These are phyloP conservation scores for Allophyes oxyacanthae DNA, from an alignment of 2,888 invertebrate species.

Conservation along the genomic window DNA sequence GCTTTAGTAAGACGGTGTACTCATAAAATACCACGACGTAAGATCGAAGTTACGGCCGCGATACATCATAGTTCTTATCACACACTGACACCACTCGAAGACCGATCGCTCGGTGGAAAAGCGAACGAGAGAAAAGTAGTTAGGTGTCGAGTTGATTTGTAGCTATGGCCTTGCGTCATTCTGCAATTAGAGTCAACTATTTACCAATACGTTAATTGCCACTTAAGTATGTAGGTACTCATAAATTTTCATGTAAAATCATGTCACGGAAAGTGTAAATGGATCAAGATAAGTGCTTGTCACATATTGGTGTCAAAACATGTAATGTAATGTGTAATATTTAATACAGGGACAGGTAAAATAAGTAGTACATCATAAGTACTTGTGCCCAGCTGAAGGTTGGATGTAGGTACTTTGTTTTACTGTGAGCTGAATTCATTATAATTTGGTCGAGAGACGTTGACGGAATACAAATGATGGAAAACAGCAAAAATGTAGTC, in stretches of 20 bases:
- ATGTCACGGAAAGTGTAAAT: constrained; percentile 4
- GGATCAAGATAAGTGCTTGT: constrained; percentile 1
- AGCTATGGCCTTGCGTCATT: constrained; percentile 12
- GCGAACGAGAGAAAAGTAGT: constrained; percentile 25
- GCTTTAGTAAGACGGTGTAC: constrained; percentile 14
- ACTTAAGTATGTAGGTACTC: background rate
- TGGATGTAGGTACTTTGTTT: constrained; percentile 37
- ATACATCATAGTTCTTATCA: constrained; percentile 47
- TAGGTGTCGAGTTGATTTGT: constrained; percentile 18
- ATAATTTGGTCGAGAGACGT: constrained; percentile 15
- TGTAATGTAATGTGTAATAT: background rate
- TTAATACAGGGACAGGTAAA: constrained; percentile 4
- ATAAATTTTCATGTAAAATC: background rate
- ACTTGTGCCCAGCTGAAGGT: constrained; percentile 21
- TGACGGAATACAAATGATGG: constrained; percentile 17
- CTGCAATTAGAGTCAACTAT: constrained; percentile 7
- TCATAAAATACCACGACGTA: constrained; percentile 23
- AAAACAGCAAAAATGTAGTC: background rate
- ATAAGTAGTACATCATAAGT: background rate
- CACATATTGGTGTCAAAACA: constrained; percentile 5
- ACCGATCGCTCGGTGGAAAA: constrained; percentile 29
- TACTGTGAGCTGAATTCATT: constrained; percentile 35
- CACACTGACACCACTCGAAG: constrained; percentile 31
- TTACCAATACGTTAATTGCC: constrained; percentile 16
- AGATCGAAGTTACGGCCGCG: constrained; percentile 38